Evolutionary conservation across 2,797 vertebrate species (phyloP).

Genomic region (Coracias cyanogaster): DNA sequence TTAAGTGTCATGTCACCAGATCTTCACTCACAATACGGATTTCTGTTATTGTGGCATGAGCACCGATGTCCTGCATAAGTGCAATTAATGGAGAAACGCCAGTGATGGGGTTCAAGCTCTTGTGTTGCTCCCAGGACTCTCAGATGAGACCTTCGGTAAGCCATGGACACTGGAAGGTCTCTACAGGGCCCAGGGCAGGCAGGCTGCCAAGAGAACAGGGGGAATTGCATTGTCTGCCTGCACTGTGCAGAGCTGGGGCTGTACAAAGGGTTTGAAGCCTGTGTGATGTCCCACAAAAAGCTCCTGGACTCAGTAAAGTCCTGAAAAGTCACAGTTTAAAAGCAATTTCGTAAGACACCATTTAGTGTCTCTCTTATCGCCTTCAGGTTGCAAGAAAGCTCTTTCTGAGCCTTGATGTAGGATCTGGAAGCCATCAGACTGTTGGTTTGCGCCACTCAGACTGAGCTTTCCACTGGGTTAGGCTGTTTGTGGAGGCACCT

Average conservation of each 20-base stretch:
- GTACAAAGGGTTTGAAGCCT: background rate
- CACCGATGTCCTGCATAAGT: background rate
- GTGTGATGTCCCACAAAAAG: background rate
- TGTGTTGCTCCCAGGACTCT: background rate
- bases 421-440: background rate
- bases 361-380: background rate
- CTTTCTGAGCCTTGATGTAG: slow-evolving; percentile 8
- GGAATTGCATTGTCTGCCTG: background rate
- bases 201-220: background rate
- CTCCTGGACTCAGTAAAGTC: background rate
- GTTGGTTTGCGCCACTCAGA: background rate
- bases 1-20: background rate
- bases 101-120: background rate
- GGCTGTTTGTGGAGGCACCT: slow-evolving; percentile 18
- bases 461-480: background rate
- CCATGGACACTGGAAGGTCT: background rate
- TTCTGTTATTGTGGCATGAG: background rate
- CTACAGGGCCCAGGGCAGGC: background rate
- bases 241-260: background rate
- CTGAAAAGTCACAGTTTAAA: background rate
- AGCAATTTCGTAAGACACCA: background rate
- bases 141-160: background rate
- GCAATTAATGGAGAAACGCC: background rate
- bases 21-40: background rate
- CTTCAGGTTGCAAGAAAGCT: background rate